Evolutionary conservation across 2,888 invertebrate species (phyloP), one percentile per base, ranked within the genome.

Genomic region (Tryphoninae sp.): DNA sequence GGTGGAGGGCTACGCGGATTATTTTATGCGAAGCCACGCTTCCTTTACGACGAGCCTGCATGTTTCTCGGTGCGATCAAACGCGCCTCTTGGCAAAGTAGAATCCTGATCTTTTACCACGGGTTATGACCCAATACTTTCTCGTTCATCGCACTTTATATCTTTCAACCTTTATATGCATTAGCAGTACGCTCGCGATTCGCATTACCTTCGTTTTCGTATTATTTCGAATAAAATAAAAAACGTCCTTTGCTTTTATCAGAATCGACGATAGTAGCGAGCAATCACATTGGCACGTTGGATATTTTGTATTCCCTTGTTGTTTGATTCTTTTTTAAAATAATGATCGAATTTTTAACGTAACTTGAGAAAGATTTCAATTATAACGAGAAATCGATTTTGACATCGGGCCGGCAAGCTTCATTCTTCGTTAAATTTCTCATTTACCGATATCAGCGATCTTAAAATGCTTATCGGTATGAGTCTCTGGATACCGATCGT

Each of bases 11-110:
- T 6, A 72, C 64, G 77, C 58, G 49, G 61, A 82, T 79, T 82
- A 82, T 82, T 82, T 81, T 82, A 79, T 79, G 78, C 78, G 77
- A 58, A 80, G 55, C 75, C 67, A 77, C 74, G 80, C 67, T 78
- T 76, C 59, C 77, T 79, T 77, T 71, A 76, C 78, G 78, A 80
- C 61, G 74, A 74, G 69, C 9, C 65, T 78, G 26, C 69, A 69
- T 65, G 77, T 77, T 81, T 68, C 58, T 9, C 69, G 51, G 74
- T 74, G 33, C 33, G 74, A 78, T 81, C 78, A 69, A 78, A 81
- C 62, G 49, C 45, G 45, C 33, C 33, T 40, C 19, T n/a, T 42
- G 49, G 22, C 62, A 62, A 59, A 65, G 64, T 72, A 42, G 61
- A 77, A 61, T 26, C 23, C 22, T 53, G 58, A 65, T 81, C 49